phyloP scores from a whole-genome alignment of 2,797 vertebrate genomes.

The Miichthys miiuy region DNA sequence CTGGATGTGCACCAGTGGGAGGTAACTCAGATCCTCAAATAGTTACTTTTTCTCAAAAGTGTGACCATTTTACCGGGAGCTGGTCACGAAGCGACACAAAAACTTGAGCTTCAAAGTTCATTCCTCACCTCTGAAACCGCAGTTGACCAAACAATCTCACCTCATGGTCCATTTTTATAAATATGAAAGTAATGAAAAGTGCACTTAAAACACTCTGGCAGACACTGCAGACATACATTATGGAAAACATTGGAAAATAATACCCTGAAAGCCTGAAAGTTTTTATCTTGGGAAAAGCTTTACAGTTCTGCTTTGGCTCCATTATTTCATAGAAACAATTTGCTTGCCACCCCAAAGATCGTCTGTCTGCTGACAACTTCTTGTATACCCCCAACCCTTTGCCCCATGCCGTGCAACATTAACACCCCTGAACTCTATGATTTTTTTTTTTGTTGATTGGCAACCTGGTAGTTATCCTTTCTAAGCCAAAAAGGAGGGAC shows the following conservation, averaged over 20 bases:
- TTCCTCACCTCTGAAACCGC: background rate
- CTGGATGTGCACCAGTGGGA: too few species aligned
- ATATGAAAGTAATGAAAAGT: constrained; percentile 4
- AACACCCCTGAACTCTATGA: background rate
- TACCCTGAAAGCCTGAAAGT: background rate
- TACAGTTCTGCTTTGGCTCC: background rate
- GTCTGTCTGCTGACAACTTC: background rate
- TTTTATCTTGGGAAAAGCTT: constrained; percentile 31
- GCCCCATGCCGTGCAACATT: background rate
- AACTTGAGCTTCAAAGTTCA: background rate
- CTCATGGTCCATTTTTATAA: constrained; percentile 1
- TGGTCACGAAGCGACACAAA: background rate
- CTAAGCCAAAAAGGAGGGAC: background rate
- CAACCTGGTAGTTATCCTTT: background rate
- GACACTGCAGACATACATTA: background rate
- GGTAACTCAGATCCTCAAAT: background rate
- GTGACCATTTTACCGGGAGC: background rate
- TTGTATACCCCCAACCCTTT: background rate
- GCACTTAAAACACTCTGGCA: background rate
- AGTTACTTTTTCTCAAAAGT: background rate
- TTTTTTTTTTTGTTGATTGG: background rate
- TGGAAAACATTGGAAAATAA: background rate
- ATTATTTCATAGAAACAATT: constrained; percentile 17
- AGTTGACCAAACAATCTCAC: background rate
- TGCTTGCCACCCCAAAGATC: background rate